A percentile compares a stretch with the other conserved stretches of the same genome.
Conservation (phyloP, 1,140 invertebrate genomes). For the Octopus sinensis region DNA sequence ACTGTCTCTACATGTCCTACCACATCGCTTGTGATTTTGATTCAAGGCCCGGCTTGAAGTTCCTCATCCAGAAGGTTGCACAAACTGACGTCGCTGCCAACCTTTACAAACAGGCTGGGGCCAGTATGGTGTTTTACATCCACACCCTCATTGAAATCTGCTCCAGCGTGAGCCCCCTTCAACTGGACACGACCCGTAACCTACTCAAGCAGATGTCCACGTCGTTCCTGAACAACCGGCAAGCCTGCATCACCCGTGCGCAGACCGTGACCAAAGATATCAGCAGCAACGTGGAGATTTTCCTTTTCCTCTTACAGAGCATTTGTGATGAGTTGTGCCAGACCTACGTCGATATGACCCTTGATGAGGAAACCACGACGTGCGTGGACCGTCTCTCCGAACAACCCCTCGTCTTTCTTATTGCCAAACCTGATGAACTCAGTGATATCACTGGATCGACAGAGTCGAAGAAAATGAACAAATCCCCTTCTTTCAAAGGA, state of each 20-base stretch:
- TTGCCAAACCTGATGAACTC: conserved; percentile 66
- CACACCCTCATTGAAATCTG: conserved; percentile 80
- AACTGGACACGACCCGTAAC: conserved; percentile 57
- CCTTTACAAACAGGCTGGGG: conserved; percentile 86
- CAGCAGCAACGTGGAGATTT: conserved; percentile 36
- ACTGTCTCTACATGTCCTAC: conserved; percentile 78
- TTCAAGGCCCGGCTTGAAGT: conserved; percentile 82
- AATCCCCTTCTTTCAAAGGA: too few species aligned
- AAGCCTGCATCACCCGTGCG: conserved; percentile 12
- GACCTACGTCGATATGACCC: conserved; percentile 65
- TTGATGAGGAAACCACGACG: conserved; percentile 63
- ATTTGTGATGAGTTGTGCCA: conserved; percentile 66
- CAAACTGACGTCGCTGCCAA: conserved; percentile 84
- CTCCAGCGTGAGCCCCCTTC: conserved; percentile 64
- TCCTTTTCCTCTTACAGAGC: conserved; percentile 52
- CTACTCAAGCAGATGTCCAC: conserved; percentile 15
- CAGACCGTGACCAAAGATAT: not conserved
- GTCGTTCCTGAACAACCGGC: conserved; percentile 17
- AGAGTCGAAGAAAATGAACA: conserved; percentile 12
- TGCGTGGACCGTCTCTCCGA: conserved; percentile 64
- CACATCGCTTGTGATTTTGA: conserved; percentile 81
- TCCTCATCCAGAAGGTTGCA: conserved; percentile 87
- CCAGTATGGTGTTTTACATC: conserved; percentile 85
- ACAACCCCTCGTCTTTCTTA: conserved; percentile 66
- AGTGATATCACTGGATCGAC: conserved; percentile 54